Evolutionary conservation across 2,113 vertebrate species (phyloP).

Genomic region (Mastomys coucha): DNA sequence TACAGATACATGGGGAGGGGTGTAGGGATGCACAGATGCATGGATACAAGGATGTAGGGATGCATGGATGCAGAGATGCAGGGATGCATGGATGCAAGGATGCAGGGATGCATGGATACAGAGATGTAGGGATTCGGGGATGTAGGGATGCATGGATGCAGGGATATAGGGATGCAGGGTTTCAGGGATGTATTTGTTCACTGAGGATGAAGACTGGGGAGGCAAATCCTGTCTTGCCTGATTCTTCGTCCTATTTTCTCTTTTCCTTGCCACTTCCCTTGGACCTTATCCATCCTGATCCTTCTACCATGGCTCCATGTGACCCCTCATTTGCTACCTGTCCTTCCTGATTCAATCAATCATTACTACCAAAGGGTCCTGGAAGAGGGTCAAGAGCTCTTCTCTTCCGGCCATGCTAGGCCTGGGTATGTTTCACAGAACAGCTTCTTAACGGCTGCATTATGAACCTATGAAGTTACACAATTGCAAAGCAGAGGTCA

Average conservation of each 20-base stretch:
- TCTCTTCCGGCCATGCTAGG: not conserved
- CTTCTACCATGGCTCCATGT: rapidly evolving
- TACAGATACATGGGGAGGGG: not conserved
- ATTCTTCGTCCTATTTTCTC: not conserved
- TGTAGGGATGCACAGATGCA: not conserved
- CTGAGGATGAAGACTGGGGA: not conserved
- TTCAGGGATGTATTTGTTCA: not conserved
- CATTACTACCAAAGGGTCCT: not conserved
- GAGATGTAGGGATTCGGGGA: not conserved
- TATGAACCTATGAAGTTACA: not conserved
- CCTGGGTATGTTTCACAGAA: not conserved
- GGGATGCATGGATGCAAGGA: too few species aligned
- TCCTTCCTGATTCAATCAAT: not conserved
- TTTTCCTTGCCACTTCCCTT: too few species aligned
- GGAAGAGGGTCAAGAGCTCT: not conserved
- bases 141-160: not conserved
- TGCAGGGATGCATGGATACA: not conserved
- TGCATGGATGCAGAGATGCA: not conserved
- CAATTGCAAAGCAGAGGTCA: not conserved
- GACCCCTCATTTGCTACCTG: not conserved
- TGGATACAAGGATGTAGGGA: not conserved
- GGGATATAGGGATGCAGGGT: not conserved
- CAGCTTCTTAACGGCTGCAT: too few species aligned
- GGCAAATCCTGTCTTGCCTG: not conserved
- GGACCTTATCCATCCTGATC: not conserved